A percentile compares a stretch with the other conserved stretches of the same genome.
phyloP scores from a whole-genome alignment of 1,140 invertebrate genomes.

The Drosophila ironensis region DNA sequence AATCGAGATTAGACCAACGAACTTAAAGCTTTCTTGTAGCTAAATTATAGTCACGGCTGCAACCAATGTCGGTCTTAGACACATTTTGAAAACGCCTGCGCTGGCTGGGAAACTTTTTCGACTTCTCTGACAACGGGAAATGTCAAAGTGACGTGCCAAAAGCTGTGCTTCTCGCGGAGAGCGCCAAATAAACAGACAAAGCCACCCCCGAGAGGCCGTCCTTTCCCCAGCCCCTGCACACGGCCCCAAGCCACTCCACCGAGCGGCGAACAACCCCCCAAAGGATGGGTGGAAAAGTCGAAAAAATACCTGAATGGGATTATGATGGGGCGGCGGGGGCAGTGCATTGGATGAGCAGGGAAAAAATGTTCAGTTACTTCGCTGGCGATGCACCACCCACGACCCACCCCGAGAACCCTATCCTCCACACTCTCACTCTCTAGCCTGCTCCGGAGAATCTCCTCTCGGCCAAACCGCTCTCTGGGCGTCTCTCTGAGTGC shows the following conservation, averaged over 20 bases:
- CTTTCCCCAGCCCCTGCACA: neutral
- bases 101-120: neutral
- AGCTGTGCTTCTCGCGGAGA: constrained; percentile 30
- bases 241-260: neutral
- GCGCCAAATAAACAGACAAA: constrained; percentile 56
- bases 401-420: neutral
- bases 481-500: neutral
- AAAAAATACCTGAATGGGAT: constrained; percentile 17
- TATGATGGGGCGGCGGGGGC: neutral
- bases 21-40: too few relatives aligned
- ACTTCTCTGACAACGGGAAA: constrained; percentile 18
- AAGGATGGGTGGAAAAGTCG: neutral
- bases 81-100: neutral
- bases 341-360: neutral
- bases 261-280: constrained; percentile 20
- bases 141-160: constrained; percentile 58
- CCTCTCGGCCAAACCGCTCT: neutral
- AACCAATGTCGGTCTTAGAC: neutral
- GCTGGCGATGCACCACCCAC: constrained; percentile 12
- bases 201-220: constrained; percentile 48
- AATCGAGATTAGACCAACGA: too few relatives aligned
- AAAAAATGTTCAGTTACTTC: neutral
- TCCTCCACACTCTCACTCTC: neutral
- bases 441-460: neutral
- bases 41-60: neutral